Evolutionary conservation across 2,888 invertebrate species (phyloP).

Genomic region (Apodemia duryi): DNA sequence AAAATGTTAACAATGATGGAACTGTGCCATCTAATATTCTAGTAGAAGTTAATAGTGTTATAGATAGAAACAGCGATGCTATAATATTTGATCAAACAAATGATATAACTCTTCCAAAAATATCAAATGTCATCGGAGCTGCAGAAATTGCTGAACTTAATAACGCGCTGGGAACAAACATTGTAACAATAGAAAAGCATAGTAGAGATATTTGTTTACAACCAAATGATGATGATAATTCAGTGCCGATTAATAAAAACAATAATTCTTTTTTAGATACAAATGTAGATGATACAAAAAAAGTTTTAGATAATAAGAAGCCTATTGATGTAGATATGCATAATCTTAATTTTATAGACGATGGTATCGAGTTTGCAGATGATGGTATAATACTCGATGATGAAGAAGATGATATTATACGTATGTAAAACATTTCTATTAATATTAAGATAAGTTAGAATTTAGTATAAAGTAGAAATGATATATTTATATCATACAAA

Average conservation of each 20-base stretch:
- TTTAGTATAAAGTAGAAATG: too few relatives aligned
- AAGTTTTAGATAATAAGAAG: constrained; percentile 40
- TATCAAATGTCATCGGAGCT: constrained; percentile 25
- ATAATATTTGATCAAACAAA: neutral
- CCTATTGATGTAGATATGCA: constrained; percentile 19
- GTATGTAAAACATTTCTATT: constrained; percentile 23
- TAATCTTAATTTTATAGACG: constrained; percentile 33
- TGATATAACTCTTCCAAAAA: constrained; percentile 25
- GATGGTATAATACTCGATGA: constrained; percentile 38
- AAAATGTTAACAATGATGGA: neutral
- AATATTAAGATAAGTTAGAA: neutral
- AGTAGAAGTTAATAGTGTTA: neutral
- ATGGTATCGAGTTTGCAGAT: constrained; percentile 51
- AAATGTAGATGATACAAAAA: neutral
- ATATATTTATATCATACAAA: too few relatives aligned
- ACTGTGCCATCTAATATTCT: neutral
- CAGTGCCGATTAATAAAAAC: neutral
- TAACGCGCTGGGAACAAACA: neutral
- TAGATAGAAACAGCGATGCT: neutral
- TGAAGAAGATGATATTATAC: constrained; percentile 39
- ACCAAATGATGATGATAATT: neutral
- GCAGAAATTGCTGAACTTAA: constrained; percentile 16
- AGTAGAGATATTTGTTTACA: neutral
- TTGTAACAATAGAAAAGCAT: neutral
- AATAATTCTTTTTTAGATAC: neutral